Evolutionary conservation across 2,113 vertebrate genomes (phyloP).

Genomic region (Muntiacus reevesi): DNA sequence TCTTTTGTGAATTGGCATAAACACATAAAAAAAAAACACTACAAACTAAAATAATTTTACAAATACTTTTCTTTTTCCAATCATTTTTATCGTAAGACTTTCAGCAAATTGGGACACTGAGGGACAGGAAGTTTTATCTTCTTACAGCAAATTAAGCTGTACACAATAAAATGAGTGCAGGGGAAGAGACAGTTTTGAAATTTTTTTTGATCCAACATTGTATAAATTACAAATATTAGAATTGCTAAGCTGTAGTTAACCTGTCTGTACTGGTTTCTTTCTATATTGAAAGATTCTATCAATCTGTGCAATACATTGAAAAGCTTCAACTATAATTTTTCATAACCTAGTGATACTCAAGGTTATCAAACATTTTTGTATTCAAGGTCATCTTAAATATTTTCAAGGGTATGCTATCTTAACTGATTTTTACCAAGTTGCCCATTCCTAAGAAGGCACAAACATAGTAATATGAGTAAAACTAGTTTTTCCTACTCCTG

Average conservation of each 20-base stretch:
- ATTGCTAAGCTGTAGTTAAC: neutral
- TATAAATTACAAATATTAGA: neutral
- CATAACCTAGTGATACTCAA: neutral
- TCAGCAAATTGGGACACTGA: neutral
- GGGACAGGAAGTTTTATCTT: neutral
- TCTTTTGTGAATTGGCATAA: neutral
- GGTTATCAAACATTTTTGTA: neutral
- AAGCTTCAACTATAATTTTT: neutral
- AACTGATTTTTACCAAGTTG: neutral
- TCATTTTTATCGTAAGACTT: slow-evolving; percentile 13
- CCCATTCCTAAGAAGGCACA: neutral
- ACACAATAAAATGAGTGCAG: neutral
- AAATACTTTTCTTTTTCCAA: neutral
- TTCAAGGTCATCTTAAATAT: neutral
- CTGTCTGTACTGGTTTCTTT: neutral
- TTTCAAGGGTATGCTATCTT: neutral
- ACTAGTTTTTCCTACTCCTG: neutral
- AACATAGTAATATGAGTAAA: neutral
- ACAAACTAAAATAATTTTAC: neutral
- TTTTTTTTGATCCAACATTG: neutral
- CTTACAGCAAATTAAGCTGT: neutral
- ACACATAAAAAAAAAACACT: neutral
- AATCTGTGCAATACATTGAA: neutral
- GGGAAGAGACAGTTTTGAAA: neutral
- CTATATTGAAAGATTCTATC: neutral